A percentile compares a stretch with the other conserved stretches of the same genome.
phyloP scores from a whole-genome alignment of 2,888 invertebrate species.

The Sussaba pulchella region DNA sequence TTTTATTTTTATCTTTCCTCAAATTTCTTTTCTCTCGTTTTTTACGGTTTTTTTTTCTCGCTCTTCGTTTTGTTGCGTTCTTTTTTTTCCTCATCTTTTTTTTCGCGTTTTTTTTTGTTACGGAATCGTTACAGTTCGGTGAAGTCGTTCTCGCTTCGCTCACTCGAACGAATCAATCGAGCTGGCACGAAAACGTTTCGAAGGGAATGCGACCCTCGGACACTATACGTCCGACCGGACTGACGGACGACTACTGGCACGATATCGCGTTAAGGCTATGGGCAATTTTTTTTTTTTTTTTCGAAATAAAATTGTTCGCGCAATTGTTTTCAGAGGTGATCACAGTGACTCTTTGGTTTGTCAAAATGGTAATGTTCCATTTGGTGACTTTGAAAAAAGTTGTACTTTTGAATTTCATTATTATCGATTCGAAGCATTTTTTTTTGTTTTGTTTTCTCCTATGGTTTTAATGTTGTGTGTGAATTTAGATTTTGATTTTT shows the following conservation, averaged over 20 bases:
- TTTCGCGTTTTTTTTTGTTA: slow-evolving; percentile 3
- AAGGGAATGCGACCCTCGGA: slow-evolving; percentile 15
- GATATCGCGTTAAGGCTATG: not conserved
- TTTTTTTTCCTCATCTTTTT: slow-evolving; percentile 3
- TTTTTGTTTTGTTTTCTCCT: no score
- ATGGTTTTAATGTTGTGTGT: no score
- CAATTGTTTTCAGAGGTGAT: no score
- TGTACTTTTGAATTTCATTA: no score
- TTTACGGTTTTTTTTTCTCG: slow-evolving; percentile 5
- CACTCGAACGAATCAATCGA: slow-evolving; percentile 33
- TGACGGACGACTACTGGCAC: not conserved
- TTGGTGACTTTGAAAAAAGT: no score
- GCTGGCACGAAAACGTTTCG: slow-evolving; percentile 22
- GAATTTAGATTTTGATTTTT: no score
- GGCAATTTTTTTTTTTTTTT: not conserved
- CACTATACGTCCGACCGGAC: slow-evolving; percentile 12
- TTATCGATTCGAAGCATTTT: no score
- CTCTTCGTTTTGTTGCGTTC: no score
- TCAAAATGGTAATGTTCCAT: no score
- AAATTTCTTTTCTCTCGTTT: not conserved
- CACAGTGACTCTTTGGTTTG: no score
- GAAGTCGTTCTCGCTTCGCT: slow-evolving; percentile 22
- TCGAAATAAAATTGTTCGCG: no score
- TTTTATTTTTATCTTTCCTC: slow-evolving; percentile 3
- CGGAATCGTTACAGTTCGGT: slow-evolving; percentile 34